Evolutionary conservation across 2,113 vertebrate genomes (phyloP).

Genomic region (Hucho hucho): DNA sequence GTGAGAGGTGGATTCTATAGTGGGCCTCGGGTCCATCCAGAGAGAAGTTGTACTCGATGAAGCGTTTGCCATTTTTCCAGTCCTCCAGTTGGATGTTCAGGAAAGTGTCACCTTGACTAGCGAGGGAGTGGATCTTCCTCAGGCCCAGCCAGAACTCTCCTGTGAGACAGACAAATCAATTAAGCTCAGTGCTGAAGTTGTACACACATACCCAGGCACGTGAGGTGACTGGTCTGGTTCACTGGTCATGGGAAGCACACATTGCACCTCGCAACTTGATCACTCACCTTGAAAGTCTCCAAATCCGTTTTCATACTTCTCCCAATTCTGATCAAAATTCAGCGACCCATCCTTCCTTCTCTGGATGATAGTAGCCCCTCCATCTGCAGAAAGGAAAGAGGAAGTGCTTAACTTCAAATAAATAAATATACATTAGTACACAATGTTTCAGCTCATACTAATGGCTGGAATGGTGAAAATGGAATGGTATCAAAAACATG

Average conservation of each 20-base stretch:
- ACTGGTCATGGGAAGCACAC: no score
- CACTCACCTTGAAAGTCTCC: slow-evolving; percentile 79
- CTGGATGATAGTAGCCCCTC: slow-evolving; percentile 84
- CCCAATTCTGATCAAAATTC: slow-evolving; percentile 89
- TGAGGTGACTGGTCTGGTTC: no score
- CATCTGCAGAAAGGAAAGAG: slow-evolving; percentile 60
- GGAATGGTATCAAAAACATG: no score
- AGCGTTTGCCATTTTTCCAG: slow-evolving; percentile 73
- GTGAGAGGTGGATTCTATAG: slow-evolving; percentile 74
- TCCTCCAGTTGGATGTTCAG: slow-evolving; percentile 84
- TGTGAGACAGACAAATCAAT: slow-evolving; percentile 20
- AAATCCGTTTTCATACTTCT: slow-evolving; percentile 83
- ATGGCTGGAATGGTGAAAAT: no score
- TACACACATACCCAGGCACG: slow-evolving; percentile 2
- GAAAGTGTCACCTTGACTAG: slow-evolving; percentile 71
- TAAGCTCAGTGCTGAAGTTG: neutral
- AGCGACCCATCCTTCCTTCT: slow-evolving; percentile 79
- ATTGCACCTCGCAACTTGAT: neutral
- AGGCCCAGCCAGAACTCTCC: slow-evolving; percentile 74
- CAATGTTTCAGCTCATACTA: slow-evolving; percentile 57
- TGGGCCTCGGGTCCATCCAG: slow-evolving; percentile 73
- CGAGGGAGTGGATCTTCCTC: slow-evolving; percentile 62
- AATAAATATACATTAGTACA: neutral
- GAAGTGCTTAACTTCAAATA: neutral
- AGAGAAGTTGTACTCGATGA: slow-evolving; percentile 77